Evolutionary conservation across 1,140 invertebrate genomes (phyloP), one percentile per base, ranked within the genome.

Genomic region (Planococcus citri): DNA sequence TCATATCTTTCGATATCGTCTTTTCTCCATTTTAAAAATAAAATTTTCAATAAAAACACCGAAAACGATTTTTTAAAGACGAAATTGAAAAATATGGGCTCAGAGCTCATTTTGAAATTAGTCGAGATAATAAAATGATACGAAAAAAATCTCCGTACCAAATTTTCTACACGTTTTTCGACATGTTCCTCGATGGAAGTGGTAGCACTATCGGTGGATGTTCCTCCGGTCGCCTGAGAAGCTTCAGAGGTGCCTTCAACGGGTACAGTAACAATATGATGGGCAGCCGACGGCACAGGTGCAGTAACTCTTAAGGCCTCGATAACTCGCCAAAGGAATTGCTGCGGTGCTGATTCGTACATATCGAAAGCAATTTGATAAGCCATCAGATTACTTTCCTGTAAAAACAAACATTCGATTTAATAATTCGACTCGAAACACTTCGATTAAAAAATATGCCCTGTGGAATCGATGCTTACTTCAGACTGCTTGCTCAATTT

Each of bases 341-440:
- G 94, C 80, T 99, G 97, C 0, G 95, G 98, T 0, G 96, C 97
- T 71, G 94, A 97, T 80, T 99, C 97, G 76, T 99, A 99, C 72
- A 99, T 83, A 84, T 99, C 97, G 82, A 99, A 99, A 0, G 89
- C 95, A 75, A 99, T 98, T 82, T 99, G 97, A 80, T 97, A 98
- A 0, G 94, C 95, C 94, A 98, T 98, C 4, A 98, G 76, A 33
- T 82, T 80, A 73, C 79, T 83, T 58, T 87, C 60, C 60, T 64
- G 17, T 17, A 83, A 78, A 82, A 71, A 70, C 72, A 79, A 76
- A 73, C 77, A 80, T 27, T 51, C 17, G 17, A n/a, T n/a, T 51
- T 61, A 61, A 33, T 67, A 70, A 38, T 64, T 38, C 38, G 8
- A 72, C 68, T 22, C 51, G 21, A n/a, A 24, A 60, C 8, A 60